phyloP scores from a whole-genome alignment of 2,113 vertebrate species.

The Procavia capensis region DNA sequence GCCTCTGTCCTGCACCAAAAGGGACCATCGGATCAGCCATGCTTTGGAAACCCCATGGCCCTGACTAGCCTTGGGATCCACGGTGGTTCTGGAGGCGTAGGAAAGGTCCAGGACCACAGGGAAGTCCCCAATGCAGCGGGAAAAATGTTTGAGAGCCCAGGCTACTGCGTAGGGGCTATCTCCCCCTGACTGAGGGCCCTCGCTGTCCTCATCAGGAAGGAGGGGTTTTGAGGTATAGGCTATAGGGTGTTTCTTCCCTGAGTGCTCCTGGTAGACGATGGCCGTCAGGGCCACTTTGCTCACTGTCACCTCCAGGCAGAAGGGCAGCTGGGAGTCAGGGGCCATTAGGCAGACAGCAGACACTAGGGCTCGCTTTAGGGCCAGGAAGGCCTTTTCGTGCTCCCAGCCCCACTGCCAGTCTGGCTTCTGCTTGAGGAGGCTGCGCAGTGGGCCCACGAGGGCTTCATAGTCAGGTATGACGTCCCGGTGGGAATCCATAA shows the following conservation, averaged over 20 bases:
- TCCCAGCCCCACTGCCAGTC: constrained; percentile 77
- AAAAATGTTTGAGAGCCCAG: constrained; percentile 80
- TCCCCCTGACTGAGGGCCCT: constrained; percentile 74
- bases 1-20: constrained; percentile 79
- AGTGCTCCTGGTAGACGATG: constrained; percentile 71
- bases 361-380: constrained; percentile 78
- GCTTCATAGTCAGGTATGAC: constrained; percentile 73
- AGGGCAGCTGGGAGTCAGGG: constrained; percentile 75
- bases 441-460: constrained; percentile 66
- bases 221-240: constrained; percentile 81
- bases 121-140: constrained; percentile 70
- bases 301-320: constrained; percentile 73
- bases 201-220: constrained; percentile 60
- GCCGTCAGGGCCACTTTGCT: constrained; percentile 76
- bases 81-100: constrained; percentile 60
- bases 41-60: constrained; percentile 48
- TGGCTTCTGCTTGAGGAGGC: constrained; percentile 76
- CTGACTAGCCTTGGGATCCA: neutral
- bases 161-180: constrained; percentile 76
- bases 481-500: constrained; percentile 78
- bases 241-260: constrained; percentile 68
- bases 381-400: constrained; percentile 73
- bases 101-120: constrained; percentile 73
- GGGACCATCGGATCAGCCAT: constrained; percentile 75
- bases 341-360: constrained; percentile 69